Evolutionary conservation across 2,888 invertebrate genomes (phyloP), one percentile per base, ranked within the genome.

Genomic region (Zootermopsis nevadensis): DNA sequence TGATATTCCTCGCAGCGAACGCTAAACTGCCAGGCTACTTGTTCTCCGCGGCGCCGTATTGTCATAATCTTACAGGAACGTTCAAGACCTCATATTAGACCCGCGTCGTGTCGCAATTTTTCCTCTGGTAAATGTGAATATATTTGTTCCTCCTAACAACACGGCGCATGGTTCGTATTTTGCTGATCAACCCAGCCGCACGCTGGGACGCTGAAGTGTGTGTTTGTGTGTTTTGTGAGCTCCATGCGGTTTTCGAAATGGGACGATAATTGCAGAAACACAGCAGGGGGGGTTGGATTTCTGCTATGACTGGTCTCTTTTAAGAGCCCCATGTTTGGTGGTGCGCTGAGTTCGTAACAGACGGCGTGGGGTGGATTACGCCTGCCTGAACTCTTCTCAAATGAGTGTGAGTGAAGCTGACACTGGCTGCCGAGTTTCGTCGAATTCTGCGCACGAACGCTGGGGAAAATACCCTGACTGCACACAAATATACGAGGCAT

Each of bases 151-250:
- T 33, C 38, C 35, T 35, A 74, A 74, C 38, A 42, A 33, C 38
- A 38, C n/a, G 74, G 35, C 38, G 38, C 42, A 38, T 33, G 74
- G 8, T 35, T 74, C 74, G 15, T 38, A 74, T 74, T 38, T 35
- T 42, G 33, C 31, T n/a, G n/a, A 6, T 60, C 27, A 60, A 8
- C 74, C 38, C 19, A 35, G 35, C 42, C 48, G 31, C 31, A 22
- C 48, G 33, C 12, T 19, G 30, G 81, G n/a, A 33, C 48, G 38
- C 72, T 72, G 81, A 31, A 67, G 81, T 66, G 83, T 81, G 67
- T 83, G 83, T 83, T 80, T 83, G 81, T 81, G 81, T 83, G 83
- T 83, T 80, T 80, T 83, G 80, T 35, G 35, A 38, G 79, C 83
- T 66, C 77, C 82, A 82, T 82, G 82, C 77, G 82, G 82, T 77